Conservation (phyloP, 2,113 vertebrate genomes). For the Capricornis sumatraensis region DNA sequence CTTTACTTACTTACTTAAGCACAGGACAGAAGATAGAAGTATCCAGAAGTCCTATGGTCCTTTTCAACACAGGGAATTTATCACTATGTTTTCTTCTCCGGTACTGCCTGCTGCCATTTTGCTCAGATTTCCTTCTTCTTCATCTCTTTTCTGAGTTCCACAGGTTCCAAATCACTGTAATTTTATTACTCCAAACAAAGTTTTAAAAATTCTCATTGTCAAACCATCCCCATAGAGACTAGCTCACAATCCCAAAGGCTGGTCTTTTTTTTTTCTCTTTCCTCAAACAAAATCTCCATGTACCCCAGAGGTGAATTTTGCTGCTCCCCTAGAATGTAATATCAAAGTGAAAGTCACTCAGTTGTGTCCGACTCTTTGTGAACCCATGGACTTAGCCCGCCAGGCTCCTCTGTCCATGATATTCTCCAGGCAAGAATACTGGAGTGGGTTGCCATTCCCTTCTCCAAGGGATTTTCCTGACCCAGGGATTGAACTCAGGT, state of each 20-base stretch:
- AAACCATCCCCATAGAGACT: neutral
- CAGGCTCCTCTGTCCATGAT: neutral
- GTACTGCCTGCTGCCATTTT: neutral
- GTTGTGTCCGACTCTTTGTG: neutral
- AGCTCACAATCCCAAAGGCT: neutral
- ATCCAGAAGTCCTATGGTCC: neutral
- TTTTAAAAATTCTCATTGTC: neutral
- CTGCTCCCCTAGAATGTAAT: neutral
- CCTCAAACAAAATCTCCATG: neutral
- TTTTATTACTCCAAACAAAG: neutral
- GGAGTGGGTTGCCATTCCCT: neutral
- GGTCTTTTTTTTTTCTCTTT: no score
- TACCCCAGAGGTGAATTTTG: neutral
- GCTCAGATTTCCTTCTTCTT: neutral
- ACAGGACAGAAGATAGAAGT: neutral
- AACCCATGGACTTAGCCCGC: neutral
- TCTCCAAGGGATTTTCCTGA: neutral
- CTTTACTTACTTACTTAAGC: neutral
- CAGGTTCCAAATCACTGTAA: neutral
- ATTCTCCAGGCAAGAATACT: neutral
- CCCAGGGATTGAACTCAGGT: neutral
- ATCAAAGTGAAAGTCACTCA: neutral
- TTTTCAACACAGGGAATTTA: neutral
- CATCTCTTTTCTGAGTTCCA: neutral
- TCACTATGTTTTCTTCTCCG: neutral